These are phyloP conservation scores for Bucco capensis DNA, from an alignment of 2,113 vertebrate genomes.

Conservation along the genomic window DNA sequence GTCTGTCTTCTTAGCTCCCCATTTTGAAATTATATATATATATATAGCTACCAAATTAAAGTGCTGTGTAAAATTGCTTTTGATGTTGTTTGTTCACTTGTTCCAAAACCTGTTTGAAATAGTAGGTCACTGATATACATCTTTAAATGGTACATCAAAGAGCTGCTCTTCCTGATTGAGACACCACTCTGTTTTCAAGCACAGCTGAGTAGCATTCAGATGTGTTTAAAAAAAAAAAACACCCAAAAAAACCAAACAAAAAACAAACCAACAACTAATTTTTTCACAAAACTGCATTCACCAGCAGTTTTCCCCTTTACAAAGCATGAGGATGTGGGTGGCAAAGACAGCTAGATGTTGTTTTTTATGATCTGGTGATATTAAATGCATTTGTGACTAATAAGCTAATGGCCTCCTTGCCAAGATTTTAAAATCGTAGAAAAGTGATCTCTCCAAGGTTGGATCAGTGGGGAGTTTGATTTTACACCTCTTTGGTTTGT, in stretches of 20 bases:
- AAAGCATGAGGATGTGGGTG: constrained; percentile 3
- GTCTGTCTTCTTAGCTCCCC: background rate
- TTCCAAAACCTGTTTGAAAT: constrained; percentile 62
- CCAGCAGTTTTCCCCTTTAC: constrained; percentile 21
- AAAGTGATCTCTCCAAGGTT: background rate
- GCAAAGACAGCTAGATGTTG: constrained; percentile 30
- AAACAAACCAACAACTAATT: background rate
- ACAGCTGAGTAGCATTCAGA: constrained; percentile 21
- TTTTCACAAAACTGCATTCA: constrained; percentile 30
- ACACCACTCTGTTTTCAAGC: constrained; percentile 40
- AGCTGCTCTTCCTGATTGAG: constrained; percentile 44
- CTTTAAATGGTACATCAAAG: constrained; percentile 40
- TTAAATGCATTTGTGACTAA: background rate
- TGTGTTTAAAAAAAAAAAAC: background rate
- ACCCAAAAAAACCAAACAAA: background rate
- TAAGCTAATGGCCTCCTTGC: background rate
- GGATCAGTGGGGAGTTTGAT: background rate
- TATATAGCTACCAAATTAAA: constrained; percentile 32
- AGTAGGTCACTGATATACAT: constrained; percentile 65
- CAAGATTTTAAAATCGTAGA: background rate
- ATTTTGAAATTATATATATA: constrained; percentile 40
- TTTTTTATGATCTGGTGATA: background rate
- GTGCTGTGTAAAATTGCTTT: constrained; percentile 34
- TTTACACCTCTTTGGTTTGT: background rate
- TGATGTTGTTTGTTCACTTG: constrained; percentile 60